Base-by-base conservation (phyloP, 1,140 invertebrate genomes). In the Apis laboriosa region DNA sequence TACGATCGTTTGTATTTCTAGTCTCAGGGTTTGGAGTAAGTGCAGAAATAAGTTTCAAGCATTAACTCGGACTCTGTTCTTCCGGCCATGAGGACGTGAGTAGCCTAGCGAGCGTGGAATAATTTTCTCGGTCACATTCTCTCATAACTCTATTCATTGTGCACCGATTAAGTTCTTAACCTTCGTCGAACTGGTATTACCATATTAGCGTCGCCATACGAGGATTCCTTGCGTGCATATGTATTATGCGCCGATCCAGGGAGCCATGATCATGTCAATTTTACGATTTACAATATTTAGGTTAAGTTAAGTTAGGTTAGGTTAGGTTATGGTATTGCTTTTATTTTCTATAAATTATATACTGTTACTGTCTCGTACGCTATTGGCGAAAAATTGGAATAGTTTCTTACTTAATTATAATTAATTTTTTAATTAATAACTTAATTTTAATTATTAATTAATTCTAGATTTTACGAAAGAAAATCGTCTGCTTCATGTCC, bases 31-130 rank as follows among this genome's bases (percentile, higher is more conserved):
- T 76, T 71, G 21, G 77, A 68, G 55, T 34, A 60, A 56, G 55
- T 24, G 66, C 70, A 75, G 63, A 84, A 80, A 84, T 77, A 84
- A 73, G 66, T 83, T 84, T 43, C 70, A 72, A 58, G 78, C 76
- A 61, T 80, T 76, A 80, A 72, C 61, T 82, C 71, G 83, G 61
- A 87, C 75, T 84, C 81, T 81, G 77, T 84, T 86, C 82, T 88
- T 88, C 85, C 85, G 85, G 86, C 63, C 66, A 34, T 56, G 66
- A 19, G 66, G 55, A 85, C 85, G 86, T 78, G 85, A 77, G 74
- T 64, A 58, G 74, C 67, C 43, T 86, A 53, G 64, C 58, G 75
- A 86, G 56, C 61, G 64, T 68, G 66, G 67, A 83, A 86, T 72
- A 76, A 80, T 87, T 87, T 66, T 77, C 75, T 75, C 64, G 58